Percentiles rank a stretch among this genome's conserved stretches.
These are phyloP conservation scores for Dorcus parallelipipedus DNA, from an alignment of 2,888 invertebrate genomes.

Conservation along the genomic window DNA sequence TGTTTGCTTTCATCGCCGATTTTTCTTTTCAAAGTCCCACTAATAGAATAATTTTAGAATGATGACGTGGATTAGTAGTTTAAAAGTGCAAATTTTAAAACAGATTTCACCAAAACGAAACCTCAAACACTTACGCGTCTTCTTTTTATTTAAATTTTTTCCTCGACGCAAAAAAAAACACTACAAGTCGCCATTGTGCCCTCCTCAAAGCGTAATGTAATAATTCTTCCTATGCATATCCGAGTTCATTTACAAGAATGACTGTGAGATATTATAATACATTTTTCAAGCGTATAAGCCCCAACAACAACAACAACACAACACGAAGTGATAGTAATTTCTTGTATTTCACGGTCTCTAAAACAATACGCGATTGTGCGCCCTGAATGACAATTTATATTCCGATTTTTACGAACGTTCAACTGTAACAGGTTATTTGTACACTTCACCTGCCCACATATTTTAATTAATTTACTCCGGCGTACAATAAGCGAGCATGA, in stretches of 20 bases:
- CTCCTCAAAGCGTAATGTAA: constrained; percentile 5
- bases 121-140: no score
- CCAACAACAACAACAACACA: constrained; percentile 2
- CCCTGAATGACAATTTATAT: constrained; percentile 20
- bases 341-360: constrained; percentile 15
- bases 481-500: constrained; percentile 6
- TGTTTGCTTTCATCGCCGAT: no score
- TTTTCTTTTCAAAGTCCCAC: no score
- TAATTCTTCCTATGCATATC: constrained; percentile 7
- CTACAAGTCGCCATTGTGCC: neutral
- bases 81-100: no score
- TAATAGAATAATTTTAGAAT: no score
- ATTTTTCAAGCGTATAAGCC: constrained; percentile 8
- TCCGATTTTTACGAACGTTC: constrained; percentile 13
- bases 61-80: no score
- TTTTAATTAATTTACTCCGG: constrained; percentile 25
- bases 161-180: no score
- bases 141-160: no score
- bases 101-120: no score
- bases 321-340: constrained; percentile 11
- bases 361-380: constrained; percentile 17
- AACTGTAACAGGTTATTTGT: constrained; percentile 24
- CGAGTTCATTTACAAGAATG: constrained; percentile 22
- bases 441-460: constrained; percentile 25
- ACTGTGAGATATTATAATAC: constrained; percentile 21